phyloP scores from a whole-genome alignment of 2,888 invertebrate species.

The Pseudeuparius sepicola region DNA sequence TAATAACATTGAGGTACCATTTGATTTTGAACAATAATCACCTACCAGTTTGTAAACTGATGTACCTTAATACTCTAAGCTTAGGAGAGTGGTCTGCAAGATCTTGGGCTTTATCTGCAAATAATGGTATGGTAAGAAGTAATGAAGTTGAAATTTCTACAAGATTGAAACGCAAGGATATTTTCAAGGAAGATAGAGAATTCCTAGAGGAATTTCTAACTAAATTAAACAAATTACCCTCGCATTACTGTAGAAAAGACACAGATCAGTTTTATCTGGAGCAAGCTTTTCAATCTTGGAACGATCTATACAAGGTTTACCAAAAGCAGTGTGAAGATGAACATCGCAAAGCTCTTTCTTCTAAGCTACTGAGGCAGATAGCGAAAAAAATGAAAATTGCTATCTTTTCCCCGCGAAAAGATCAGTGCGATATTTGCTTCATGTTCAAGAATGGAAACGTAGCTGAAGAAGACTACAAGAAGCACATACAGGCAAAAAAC shows the following conservation, averaged over 20 bases:
- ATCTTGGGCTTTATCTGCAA: slow-evolving; percentile 4
- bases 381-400: too few relatives aligned
- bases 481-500: too few relatives aligned
- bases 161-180: slow-evolving; percentile 4
- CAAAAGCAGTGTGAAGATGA: slow-evolving; percentile 10
- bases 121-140: not conserved
- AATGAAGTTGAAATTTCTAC: slow-evolving; percentile 6
- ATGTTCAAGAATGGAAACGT: slow-evolving; percentile 23
- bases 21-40: slow-evolving; percentile 1
- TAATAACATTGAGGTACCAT: slow-evolving; percentile 4
- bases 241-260: slow-evolving; percentile 15
- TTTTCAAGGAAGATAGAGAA: slow-evolving; percentile 8
- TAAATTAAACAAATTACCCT: slow-evolving; percentile 15
- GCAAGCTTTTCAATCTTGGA: slow-evolving; percentile 15
- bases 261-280: slow-evolving; percentile 15
- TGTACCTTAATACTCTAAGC: slow-evolving; percentile 6
- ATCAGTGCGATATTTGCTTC: slow-evolving; percentile 15
- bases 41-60: slow-evolving; percentile 7
- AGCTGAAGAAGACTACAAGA: slow-evolving; percentile 20
- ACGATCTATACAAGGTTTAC: slow-evolving; percentile 13
- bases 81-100: slow-evolving; percentile 7
- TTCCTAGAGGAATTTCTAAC: slow-evolving; percentile 5
- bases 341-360: slow-evolving; percentile 7
- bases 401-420: slow-evolving; percentile 11
- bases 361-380: slow-evolving; percentile 3